Percentiles rank a stretch among this genome's conserved stretches.
phyloP scores from a whole-genome alignment of 2,888 invertebrate species.

The Eristalinus sepulchralis region DNA sequence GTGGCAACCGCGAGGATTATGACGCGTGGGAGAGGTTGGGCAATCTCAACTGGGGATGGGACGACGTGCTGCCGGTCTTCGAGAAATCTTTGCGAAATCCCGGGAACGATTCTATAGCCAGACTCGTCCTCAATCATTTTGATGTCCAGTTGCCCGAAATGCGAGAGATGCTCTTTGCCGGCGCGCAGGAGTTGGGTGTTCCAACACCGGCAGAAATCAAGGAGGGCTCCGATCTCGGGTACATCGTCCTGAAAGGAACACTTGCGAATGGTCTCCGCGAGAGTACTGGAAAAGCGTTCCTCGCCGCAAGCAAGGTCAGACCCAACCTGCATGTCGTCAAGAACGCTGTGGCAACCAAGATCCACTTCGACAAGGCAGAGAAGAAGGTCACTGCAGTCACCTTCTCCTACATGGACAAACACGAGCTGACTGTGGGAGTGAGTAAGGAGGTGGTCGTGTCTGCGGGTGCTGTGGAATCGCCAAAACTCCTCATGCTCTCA shows the following conservation, averaged over 20 bases:
- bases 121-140: slow-evolving; percentile 80
- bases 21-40: slow-evolving; percentile 85
- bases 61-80: slow-evolving; percentile 90
- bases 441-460: slow-evolving; percentile 77
- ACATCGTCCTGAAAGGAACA: slow-evolving; percentile 81
- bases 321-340: slow-evolving; percentile 84
- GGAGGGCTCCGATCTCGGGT: slow-evolving; percentile 81
- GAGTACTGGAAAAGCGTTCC: slow-evolving; percentile 88
- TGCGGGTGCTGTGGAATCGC: slow-evolving; percentile 77
- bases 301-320: slow-evolving; percentile 81
- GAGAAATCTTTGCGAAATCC: slow-evolving; percentile 84
- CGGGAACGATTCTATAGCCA: slow-evolving; percentile 74
- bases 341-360: slow-evolving; percentile 82
- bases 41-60: slow-evolving; percentile 86
- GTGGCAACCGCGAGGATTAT: slow-evolving; percentile 85
- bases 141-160: slow-evolving; percentile 73
- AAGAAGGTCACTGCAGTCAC: slow-evolving; percentile 81
- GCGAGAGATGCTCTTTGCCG: slow-evolving; percentile 78
- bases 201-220: slow-evolving; percentile 78
- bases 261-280: slow-evolving; percentile 86
- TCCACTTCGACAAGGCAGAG: slow-evolving; percentile 81
- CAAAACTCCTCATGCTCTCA: slow-evolving; percentile 78
- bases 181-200: slow-evolving; percentile 81
- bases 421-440: slow-evolving; percentile 72
- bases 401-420: slow-evolving; percentile 81